Percentiles rank a stretch among this genome's conserved stretches.
phyloP scores from a whole-genome alignment of 2,888 invertebrate species.

The Saturnia pavonia region DNA sequence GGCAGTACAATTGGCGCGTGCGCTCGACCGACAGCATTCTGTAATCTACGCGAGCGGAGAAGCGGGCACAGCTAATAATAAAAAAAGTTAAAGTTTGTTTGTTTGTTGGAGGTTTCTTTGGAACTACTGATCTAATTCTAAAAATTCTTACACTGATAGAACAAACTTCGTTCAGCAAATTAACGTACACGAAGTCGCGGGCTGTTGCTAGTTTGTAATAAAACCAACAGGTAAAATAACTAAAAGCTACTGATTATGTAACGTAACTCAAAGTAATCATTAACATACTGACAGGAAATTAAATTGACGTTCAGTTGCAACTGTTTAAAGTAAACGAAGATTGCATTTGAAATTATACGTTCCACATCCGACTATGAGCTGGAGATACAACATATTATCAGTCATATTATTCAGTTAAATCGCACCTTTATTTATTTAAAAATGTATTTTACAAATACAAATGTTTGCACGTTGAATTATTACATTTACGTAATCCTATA shows the following conservation, averaged over 20 bases:
- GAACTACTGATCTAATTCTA: too few relatives aligned
- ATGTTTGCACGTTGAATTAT: not conserved
- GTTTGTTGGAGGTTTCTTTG: too few relatives aligned
- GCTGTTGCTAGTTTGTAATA: not conserved
- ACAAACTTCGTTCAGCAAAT: too few relatives aligned
- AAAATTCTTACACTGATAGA: too few relatives aligned
- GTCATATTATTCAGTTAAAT: not conserved
- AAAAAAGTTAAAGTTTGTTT: too few relatives aligned
- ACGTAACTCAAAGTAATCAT: not conserved
- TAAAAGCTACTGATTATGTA: not conserved
- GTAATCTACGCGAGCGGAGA: too few relatives aligned
- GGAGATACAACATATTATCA: not conserved
- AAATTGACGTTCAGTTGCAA: not conserved
- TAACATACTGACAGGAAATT: not conserved
- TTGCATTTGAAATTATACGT: not conserved
- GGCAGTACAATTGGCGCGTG: too few relatives aligned
- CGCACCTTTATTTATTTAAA: not conserved
- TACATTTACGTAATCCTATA: too few relatives aligned
- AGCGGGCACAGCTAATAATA: too few relatives aligned
- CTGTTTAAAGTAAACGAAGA: not conserved
- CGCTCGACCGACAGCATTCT: too few relatives aligned
- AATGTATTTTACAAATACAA: not conserved
- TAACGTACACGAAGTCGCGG: too few relatives aligned
- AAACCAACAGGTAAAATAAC: not conserved
- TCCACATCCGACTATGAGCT: not conserved